Base-by-base conservation (phyloP, 2,797 vertebrate genomes). In the Catostomus latipinnis region DNA sequence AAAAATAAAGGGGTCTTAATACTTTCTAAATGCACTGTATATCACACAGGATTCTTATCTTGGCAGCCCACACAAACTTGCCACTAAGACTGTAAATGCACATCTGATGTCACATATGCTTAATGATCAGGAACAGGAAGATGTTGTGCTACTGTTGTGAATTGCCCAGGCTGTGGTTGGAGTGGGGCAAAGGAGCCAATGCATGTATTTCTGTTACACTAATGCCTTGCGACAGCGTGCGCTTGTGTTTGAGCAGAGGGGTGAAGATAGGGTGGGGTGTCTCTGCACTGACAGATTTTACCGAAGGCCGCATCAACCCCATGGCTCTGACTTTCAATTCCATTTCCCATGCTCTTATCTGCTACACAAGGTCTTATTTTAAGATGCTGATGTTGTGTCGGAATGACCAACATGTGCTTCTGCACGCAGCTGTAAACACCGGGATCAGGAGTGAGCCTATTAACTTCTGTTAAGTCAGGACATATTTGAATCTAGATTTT, bases 291-390 rank as follows among this genome's bases (percentile, higher is more conserved):
- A 80, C 84, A 83, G 69, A 70, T 76, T 80, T 71, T 68, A 74
- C 82, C 76, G 74, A 85, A 84, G 86, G 84, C 82, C 84, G 52
- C 80, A 83, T 89, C 81, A 81, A 71, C 71, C 86, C 84, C 87
- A 81, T 52, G 80, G 84, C 13, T 16, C 71, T 85, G 84, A 62
- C 87, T 87, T 86, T 91, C 92, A 89, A 81, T 86, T 87, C 76
- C 52, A 89, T 92, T 92, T 89, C 88, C 83, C 66, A 45, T 87
- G 73, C 63, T 62, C 73, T 74, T 80, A 56, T 91, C 89, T 14
- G 43, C 11, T 48, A 68, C 60, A 56, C 46, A 16, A 74, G 12
- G 1, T 71, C 81, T 83, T 85, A 88, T 88, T 87, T 85, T 85
- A 72, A 13, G 80, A 82, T 62, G 61, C 70, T 76, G 7, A 22